Evolutionary conservation across 2,113 vertebrate genomes (phyloP).

Genomic region (Mellivora capensis): DNA sequence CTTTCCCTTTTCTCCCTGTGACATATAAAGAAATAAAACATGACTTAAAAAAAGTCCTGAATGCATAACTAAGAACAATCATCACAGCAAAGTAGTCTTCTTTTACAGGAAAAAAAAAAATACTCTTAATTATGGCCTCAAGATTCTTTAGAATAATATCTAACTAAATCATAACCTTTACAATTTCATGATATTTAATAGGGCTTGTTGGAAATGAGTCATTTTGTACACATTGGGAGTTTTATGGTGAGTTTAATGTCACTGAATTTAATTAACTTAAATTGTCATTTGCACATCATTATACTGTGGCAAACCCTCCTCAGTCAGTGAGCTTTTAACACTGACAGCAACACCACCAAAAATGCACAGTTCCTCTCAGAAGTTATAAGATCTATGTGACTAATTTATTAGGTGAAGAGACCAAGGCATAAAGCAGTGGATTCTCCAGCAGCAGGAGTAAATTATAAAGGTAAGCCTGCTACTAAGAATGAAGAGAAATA

Average conservation of each 20-base stretch:
- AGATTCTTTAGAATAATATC: slow-evolving; percentile 28
- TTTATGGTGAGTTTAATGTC: slow-evolving; percentile 62
- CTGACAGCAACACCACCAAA: background rate
- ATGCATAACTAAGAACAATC: slow-evolving; percentile 13
- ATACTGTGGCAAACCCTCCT: slow-evolving; percentile 22
- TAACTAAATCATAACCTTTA: slow-evolving; percentile 49
- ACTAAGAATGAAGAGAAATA: background rate
- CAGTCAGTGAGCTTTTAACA: background rate
- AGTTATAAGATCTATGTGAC: background rate
- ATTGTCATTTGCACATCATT: slow-evolving; percentile 7
- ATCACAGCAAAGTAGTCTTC: background rate
- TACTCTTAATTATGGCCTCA: background rate
- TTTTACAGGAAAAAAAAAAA: background rate
- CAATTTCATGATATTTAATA: slow-evolving; percentile 36
- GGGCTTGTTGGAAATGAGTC: slow-evolving; percentile 54
- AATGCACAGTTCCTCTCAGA: background rate
- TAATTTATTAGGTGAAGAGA: slow-evolving; percentile 14
- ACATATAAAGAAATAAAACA: slow-evolving; percentile 4
- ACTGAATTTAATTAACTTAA: slow-evolving; percentile 65
- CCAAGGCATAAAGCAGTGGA: background rate
- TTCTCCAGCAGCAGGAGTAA: background rate
- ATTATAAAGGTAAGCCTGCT: background rate
- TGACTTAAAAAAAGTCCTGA: background rate
- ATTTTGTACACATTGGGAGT: slow-evolving; percentile 49
- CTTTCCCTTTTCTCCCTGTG: background rate